phyloP scores from a whole-genome alignment of 2,797 vertebrate species.

The Chanos chanos region DNA sequence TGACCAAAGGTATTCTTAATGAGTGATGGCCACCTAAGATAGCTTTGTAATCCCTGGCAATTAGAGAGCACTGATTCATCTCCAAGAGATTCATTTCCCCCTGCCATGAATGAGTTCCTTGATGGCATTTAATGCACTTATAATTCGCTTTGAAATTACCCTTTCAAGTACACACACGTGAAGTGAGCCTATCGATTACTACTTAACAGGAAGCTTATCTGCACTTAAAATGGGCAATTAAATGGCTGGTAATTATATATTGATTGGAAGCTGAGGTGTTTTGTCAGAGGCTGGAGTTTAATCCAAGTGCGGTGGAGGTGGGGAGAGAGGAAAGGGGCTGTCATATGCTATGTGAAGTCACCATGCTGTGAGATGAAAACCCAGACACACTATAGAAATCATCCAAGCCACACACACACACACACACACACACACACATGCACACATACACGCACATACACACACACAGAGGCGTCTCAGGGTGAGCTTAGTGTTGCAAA shows the following conservation, averaged over 20 bases:
- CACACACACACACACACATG: neutral
- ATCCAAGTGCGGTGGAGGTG: conserved; percentile 33
- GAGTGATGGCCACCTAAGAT: conserved; percentile 9
- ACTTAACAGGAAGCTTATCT: conserved; percentile 45
- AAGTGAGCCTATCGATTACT: conserved; percentile 43
- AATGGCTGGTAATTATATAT: conserved; percentile 64
- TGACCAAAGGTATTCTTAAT: conserved; percentile 16
- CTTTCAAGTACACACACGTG: conserved; percentile 39
- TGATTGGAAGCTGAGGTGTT: conserved; percentile 56
- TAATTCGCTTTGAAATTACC: conserved; percentile 49
- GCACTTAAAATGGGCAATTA: conserved; percentile 57
- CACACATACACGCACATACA: neutral
- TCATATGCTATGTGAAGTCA: conserved; percentile 25
- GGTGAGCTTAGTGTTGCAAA: too few species aligned
- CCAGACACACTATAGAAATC: conserved; percentile 2
- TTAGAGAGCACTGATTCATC: conserved; percentile 27
- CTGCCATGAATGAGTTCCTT: conserved; percentile 39
- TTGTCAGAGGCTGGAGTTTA: conserved; percentile 53
- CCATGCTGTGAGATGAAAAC: conserved; percentile 27
- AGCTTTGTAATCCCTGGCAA: conserved; percentile 17
- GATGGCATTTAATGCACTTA: conserved; percentile 49
- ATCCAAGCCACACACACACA: neutral
- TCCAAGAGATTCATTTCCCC: conserved; percentile 36
- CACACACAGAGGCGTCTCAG: too few species aligned
- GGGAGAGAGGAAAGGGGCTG: conserved; percentile 26